Conservation (phyloP, 2,797 vertebrate species). For the Cossypha heuglini region DNA sequence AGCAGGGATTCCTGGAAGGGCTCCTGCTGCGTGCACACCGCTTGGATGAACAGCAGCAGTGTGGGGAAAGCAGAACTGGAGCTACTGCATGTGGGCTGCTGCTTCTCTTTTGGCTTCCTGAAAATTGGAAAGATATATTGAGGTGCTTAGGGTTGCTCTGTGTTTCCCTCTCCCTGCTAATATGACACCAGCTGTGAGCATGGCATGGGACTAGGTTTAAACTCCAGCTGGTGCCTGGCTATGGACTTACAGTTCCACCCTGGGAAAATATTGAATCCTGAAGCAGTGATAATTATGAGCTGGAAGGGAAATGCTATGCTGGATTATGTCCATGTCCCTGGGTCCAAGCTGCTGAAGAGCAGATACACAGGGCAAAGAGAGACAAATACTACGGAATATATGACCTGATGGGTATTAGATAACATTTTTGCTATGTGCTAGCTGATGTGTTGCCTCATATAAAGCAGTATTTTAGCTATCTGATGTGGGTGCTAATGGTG, state of each 20-base stretch:
- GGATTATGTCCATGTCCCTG: accelerated
- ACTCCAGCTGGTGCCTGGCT: neutral
- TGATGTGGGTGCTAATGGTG: neutral
- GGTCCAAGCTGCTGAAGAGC: neutral
- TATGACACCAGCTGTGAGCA: neutral
- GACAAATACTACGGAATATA: neutral
- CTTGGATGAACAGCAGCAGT: neutral
- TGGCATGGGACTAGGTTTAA: accelerated
- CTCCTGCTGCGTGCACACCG: accelerated
- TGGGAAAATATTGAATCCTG: neutral
- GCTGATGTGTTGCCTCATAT: neutral
- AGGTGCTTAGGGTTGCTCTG: neutral
- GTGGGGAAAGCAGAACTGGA: neutral
- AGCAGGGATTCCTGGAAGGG: neutral
- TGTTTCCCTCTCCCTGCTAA: neutral
- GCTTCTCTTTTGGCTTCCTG: neutral
- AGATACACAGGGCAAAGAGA: neutral
- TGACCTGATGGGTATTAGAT: neutral
- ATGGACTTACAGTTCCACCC: neutral
- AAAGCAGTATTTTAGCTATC: neutral
- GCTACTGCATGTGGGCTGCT: neutral
- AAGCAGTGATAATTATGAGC: neutral
- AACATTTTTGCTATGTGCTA: neutral
- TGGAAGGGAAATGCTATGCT: neutral
- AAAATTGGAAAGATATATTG: neutral